Base-by-base conservation (phyloP, 2,113 vertebrate genomes). In the Camelus bactrianus region DNA sequence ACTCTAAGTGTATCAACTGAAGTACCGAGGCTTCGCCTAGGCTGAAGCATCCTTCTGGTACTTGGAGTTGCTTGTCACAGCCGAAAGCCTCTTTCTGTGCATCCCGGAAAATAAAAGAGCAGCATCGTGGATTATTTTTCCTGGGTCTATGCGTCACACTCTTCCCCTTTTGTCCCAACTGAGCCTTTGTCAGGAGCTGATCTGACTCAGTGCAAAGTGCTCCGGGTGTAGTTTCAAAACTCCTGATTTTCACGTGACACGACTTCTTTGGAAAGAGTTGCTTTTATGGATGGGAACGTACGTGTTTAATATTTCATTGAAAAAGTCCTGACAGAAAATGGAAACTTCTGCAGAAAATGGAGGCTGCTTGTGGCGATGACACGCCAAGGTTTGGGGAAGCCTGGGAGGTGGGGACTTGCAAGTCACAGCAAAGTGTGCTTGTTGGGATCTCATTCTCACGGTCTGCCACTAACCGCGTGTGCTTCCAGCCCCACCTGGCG, bases 41-140 rank as follows among this genome's bases (percentile, higher is more conserved):
- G 9, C 30, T 58, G 35, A 50, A 35, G 28, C 8, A 46, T n/a
- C 28, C 32, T 73, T 83, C 20, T 62, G 10, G 42, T 65, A 3
- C n/a, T 32, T 17, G 22, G 5, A 65, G n/a, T 48, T 48, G 38
- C 46, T 91, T 46, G 22, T 67, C 80, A 6, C 3, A 35, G 8
- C 60, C 65, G 11, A 70, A 65, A 56, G 38, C 0, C 62, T 77
- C 52, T 87, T 72, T 86, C 14, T 89, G 9, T 67, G 42, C n/a
- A 13, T 65, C 35, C n/a, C 89, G 65, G n/a, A 77, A 94, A 72
- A 89, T 52, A 82, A 50, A 93, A 77, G 8, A 46, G 19, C 42
- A 35, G 13, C 22, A 84, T 46, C 77, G 42, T 15, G 83, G 75
- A 32, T 94, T 77, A 38, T 92, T 95, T 97, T 54, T 50, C 79